Conservation (phyloP, 2,113 vertebrate genomes). For the Saguinus imperator region DNA sequence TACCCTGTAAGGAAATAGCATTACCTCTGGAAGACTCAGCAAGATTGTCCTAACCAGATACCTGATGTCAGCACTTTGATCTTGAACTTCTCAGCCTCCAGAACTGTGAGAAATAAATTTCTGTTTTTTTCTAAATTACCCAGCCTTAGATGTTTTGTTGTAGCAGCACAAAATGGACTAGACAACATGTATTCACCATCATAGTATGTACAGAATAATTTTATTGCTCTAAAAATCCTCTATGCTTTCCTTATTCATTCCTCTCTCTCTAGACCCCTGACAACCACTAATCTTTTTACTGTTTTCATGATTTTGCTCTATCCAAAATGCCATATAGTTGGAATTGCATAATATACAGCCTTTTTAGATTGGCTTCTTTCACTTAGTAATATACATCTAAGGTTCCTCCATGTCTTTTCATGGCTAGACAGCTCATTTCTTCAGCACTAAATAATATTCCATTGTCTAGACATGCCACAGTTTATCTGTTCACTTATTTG, state of each 20-base stretch:
- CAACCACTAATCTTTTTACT: neutral
- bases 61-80: neutral
- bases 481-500: neutral
- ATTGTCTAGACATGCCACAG: neutral
- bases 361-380: slow-evolving; percentile 25
- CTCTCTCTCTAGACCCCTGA: neutral
- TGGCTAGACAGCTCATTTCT: neutral
- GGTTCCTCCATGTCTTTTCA: neutral
- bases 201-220: neutral
- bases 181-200: neutral
- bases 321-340: neutral
- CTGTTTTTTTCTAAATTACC: neutral
- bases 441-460: neutral
- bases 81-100: neutral
- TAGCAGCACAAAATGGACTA: neutral
- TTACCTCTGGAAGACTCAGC: neutral
- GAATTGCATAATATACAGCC: neutral
- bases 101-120: neutral
- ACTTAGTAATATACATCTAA: neutral
- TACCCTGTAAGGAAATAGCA: neutral
- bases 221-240: neutral
- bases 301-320: neutral
- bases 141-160: neutral
- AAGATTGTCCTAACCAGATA: neutral
- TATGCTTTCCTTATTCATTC: neutral